Percentiles rank a stretch among this genome's conserved stretches.
phyloP scores from a whole-genome alignment of 2,113 vertebrate genomes.

The Cervus canadensis region DNA sequence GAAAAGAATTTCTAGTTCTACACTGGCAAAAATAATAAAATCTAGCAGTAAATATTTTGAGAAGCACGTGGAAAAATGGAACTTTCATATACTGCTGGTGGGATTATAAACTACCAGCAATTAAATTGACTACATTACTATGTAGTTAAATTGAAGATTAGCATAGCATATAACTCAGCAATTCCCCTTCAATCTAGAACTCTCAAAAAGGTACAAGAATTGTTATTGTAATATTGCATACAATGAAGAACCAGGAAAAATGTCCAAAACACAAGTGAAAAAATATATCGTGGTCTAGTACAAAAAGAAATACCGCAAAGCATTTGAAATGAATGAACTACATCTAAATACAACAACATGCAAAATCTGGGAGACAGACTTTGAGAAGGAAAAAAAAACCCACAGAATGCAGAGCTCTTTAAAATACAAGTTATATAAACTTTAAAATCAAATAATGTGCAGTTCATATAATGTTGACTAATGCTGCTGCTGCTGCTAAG shows the following conservation, averaged over 20 bases:
- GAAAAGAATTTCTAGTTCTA: not conserved
- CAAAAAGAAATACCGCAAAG: not conserved
- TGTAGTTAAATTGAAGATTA: not conserved
- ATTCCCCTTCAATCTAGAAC: not conserved
- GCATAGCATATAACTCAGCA: not conserved
- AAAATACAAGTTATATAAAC: not conserved
- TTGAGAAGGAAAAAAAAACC: not conserved
- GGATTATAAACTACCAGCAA: not conserved
- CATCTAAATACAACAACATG: not conserved
- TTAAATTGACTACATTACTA: not conserved
- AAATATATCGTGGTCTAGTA: not conserved
- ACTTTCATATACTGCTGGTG: not conserved
- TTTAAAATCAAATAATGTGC: not conserved
- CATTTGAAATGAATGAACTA: not conserved
- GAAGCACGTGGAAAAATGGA: not conserved
- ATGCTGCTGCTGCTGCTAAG: not conserved
- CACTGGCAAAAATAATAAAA: not conserved
- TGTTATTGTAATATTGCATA: not conserved
- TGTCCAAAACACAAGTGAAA: not conserved
- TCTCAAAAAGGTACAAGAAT: not conserved
- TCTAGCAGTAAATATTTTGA: not conserved
- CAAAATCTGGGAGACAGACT: not conserved
- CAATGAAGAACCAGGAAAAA: not conserved
- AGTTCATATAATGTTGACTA: not conserved
- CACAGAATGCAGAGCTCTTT: not conserved